Percentiles rank a stretch among this genome's conserved stretches.
These are phyloP conservation scores for Papilio gigon DNA, from an alignment of 2,888 invertebrate species.

Conservation along the genomic window DNA sequence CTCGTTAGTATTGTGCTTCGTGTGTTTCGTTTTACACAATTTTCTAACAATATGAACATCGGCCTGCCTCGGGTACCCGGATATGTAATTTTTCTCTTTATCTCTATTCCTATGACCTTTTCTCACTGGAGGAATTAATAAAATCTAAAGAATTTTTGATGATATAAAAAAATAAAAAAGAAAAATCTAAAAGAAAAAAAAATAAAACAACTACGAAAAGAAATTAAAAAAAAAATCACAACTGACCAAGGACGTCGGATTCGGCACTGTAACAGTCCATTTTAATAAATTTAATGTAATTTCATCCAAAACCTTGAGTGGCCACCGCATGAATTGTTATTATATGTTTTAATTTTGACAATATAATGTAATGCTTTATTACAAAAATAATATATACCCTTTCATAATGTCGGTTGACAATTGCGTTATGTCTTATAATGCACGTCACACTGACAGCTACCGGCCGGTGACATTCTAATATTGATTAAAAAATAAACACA, in stretches of 20 bases:
- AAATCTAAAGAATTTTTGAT: conserved; percentile 66
- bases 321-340: conserved; percentile 45
- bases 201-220: conserved; percentile 43
- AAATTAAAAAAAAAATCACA: conserved; percentile 45
- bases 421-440: conserved; percentile 29
- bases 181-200: conserved; percentile 44
- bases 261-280: conserved; percentile 61
- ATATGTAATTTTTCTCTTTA: conserved; percentile 35
- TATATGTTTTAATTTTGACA: conserved; percentile 43
- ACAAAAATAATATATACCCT: conserved; percentile 37
- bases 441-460: conserved; percentile 37
- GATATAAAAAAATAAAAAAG: conserved; percentile 52
- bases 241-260: conserved; percentile 60
- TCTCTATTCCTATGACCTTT: conserved; percentile 44
- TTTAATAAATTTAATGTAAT: conserved; percentile 50
- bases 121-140: conserved; percentile 60
- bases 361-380: conserved; percentile 39
- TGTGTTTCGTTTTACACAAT: conserved; percentile 43
- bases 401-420: conserved; percentile 38
- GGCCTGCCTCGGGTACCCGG: conserved; percentile 38
- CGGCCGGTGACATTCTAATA: conserved; percentile 27
- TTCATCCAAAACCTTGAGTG: conserved; percentile 44
- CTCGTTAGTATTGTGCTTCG: conserved; percentile 43
- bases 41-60: conserved; percentile 43
- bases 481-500: neutral